Evolutionary conservation across 2,113 vertebrate genomes (phyloP), one percentile per base, ranked within the genome.

Genomic region (Hydrochoerus hydrochaeris): DNA sequence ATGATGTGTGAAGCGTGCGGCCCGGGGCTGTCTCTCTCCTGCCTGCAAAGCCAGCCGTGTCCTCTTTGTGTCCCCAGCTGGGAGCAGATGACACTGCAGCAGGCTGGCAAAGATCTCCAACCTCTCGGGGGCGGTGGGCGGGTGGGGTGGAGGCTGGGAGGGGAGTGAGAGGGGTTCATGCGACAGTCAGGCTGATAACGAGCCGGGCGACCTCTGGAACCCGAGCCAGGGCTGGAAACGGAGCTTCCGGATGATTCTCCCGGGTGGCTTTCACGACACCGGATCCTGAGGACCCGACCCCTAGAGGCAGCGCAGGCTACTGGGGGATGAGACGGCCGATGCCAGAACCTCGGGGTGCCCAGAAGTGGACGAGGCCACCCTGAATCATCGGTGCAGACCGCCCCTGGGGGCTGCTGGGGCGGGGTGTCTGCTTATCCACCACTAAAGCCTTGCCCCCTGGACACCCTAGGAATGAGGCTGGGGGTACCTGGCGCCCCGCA

Each of bases 31-130:
- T 0, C 26, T 41, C 57, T 14, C 17, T 52, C 38, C 10, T 2
- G 10, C 1, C 7, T 0, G 24, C 11, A 10, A 30, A 24, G 11
- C 26, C 6, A 20, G 49, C 54, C 0, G 19, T 30, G 28, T 44
- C 28, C 0, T n/a, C 41, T 46, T 16, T 2, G 1, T 17, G 32
- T 10, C 77, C 41, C 17, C 9, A 10, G 58, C 69, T 77, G 44
- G 0, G 17, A 24, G 84, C 0, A 0, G 28, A 22, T 0, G 1
- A 63, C 41, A n/a, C 38, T 41, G 0, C 10, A 3, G 60, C 1
- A 30, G 0, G 38, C 28, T 35, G 17, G 3, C 24, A 0, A 8
- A 13, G 3, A 6, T 8, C 6, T 46, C 95, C 17, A 0, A 0
- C 0, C 17, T 35, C 54, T 17, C 17, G 3, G 54, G 54, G 54